Evolutionary conservation across 1,140 invertebrate genomes (phyloP).

Genomic region (Diachasmimorpha longicaudata): DNA sequence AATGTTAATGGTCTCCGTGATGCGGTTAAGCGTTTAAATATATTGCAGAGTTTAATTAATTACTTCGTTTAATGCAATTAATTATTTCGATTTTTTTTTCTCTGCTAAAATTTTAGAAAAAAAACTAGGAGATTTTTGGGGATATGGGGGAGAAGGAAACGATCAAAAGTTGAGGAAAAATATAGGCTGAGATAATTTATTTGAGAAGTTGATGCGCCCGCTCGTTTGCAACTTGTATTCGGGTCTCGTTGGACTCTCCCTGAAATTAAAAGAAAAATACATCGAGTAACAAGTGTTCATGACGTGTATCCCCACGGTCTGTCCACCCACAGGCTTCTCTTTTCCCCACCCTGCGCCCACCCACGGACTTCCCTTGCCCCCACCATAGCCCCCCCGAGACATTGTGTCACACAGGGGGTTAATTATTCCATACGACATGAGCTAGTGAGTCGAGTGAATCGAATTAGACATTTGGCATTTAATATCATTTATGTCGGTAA

Average conservation of each 20-base stretch:
- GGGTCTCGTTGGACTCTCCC: conserved; percentile 81
- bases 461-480: neutral
- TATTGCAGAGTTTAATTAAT: neutral
- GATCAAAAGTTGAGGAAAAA: neutral
- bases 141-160: neutral
- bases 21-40: neutral
- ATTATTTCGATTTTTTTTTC: neutral
- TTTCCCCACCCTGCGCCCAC: neutral
- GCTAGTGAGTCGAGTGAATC: too few relatives aligned
- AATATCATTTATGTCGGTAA: neutral
- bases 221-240: conserved; percentile 82
- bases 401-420: neutral
- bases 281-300: conserved; percentile 33
- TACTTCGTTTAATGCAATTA: too few relatives aligned
- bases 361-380: neutral
- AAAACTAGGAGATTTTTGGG: neutral
- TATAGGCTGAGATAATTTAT: conserved; percentile 39
- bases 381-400: neutral
- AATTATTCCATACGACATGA: too few relatives aligned
- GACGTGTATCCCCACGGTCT: too few relatives aligned
- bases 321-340: neutral
- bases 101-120: neutral
- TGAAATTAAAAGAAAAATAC: conserved; percentile 60
- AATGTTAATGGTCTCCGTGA: neutral
- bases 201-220: conserved; percentile 81